These are phyloP conservation scores for Sarcoramphus papa DNA, from an alignment of 2,797 vertebrate genomes.

Conservation along the genomic window DNA sequence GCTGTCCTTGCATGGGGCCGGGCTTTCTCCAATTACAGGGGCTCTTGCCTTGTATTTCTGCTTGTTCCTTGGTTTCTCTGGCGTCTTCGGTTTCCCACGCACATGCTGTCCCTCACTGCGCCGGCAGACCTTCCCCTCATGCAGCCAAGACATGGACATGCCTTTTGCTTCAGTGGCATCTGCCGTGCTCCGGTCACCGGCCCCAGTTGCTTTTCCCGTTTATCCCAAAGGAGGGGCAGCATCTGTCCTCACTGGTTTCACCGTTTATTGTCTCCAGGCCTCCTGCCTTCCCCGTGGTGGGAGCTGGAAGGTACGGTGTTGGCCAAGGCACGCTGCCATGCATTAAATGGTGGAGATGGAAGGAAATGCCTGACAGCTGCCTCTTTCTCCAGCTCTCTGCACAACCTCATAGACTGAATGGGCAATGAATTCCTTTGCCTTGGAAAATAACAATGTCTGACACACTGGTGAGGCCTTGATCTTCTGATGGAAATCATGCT, in stretches of 20 bases:
- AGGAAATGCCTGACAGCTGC: background rate
- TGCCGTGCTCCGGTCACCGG: fast-evolving
- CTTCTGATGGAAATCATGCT: background rate
- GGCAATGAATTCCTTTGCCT: background rate
- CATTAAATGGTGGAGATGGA: background rate
- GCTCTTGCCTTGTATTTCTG: background rate
- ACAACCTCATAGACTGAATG: background rate
- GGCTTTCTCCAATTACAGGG: background rate
- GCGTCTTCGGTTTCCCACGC: background rate
- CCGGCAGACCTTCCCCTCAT: background rate
- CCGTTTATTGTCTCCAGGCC: background rate
- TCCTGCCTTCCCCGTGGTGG: background rate
- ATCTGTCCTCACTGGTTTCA: background rate
- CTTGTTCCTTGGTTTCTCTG: background rate
- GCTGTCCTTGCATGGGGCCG: background rate
- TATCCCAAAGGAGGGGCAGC: background rate
- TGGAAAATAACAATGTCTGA: background rate
- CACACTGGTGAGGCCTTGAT: background rate
- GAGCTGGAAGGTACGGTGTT: background rate
- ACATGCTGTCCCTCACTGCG: fast-evolving
- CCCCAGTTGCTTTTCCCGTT: background rate
- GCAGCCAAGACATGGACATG: fast-evolving
- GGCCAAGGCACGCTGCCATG: background rate
- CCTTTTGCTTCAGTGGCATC: background rate
- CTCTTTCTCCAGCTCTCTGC: background rate